phyloP scores from a whole-genome alignment of 2,888 invertebrate genomes.

The Sinotaia quadrata region DNA sequence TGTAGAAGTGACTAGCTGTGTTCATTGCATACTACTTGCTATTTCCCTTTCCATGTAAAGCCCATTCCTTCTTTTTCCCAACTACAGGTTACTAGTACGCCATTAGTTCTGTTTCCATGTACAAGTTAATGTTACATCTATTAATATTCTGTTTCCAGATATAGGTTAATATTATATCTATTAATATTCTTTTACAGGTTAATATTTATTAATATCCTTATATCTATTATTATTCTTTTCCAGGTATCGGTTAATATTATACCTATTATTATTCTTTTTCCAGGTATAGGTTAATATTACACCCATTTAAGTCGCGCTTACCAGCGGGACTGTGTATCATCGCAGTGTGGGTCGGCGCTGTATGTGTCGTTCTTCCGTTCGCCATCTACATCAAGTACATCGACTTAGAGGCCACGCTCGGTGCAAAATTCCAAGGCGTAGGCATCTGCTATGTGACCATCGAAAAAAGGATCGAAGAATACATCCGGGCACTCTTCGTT shows the following conservation, averaged over 20 bases:
- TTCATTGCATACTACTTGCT: constrained; percentile 1
- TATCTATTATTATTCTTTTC: neutral
- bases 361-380: constrained; percentile 82
- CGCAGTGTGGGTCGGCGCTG: constrained; percentile 81
- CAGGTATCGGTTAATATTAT: neutral
- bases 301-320: constrained; percentile 78
- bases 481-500: constrained; percentile 69
- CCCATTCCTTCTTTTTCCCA: constrained; percentile 7
- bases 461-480: constrained; percentile 63
- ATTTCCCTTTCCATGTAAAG: neutral
- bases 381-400: constrained; percentile 82
- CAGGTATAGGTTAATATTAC: constrained; percentile 77
- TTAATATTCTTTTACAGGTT: too few species aligned
- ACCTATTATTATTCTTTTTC: neutral
- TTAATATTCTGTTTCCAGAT: constrained; percentile 62
- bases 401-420: constrained; percentile 78
- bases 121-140: neutral
- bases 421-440: constrained; percentile 54
- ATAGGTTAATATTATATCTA: constrained; percentile 79
- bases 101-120: too few species aligned
- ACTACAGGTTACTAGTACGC: too few species aligned
- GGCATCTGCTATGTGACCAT: constrained; percentile 67
- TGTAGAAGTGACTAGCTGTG: too few species aligned
- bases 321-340: constrained; percentile 81
- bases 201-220: neutral